Base-by-base conservation (phyloP, 2,797 vertebrate genomes). In the Chelon labrosus region DNA sequence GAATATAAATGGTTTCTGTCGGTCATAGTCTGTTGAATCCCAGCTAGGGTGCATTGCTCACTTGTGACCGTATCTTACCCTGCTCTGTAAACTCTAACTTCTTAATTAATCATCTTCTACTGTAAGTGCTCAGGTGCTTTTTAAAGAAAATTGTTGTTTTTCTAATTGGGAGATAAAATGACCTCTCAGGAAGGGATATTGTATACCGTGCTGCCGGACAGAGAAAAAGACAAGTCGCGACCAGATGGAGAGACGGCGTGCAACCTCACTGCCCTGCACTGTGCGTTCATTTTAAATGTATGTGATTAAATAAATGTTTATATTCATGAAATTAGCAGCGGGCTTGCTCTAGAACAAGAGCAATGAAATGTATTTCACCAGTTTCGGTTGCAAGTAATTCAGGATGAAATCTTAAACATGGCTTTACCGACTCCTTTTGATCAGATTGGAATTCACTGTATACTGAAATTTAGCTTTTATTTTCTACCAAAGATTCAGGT, bases 51-150 rank as follows among this genome's bases (percentile, higher is more conserved):
- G 11, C 50, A 44, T 47, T 73, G 51, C 64, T 37, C 52, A 20
- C 81, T 66, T 71, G 17, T 49, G 37, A 64, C 7, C 42, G 54
- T 22, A 44, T 77, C 31, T 60, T 65, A 63, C 41, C 73, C 69
- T 78, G 62, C 77, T 27, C 66, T 71, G 57, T 70, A 72, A 42
- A 78, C 65, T 77, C 52, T 60, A 71, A 84, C 85, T 82, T 84
- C 5, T 51, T 85, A 62, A 51, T 86, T 76, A 16, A 70, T 77
- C 85, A 50, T 77, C 44, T 85, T 75, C 0, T 16, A 84, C 64
- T 88, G 68, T 58, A 80, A 79, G 76, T 77, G 85, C 92, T 92
- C 88, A 88, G 88, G 87, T 91, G 71, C 86, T 85, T 88, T 86
- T 85, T 82, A 39, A 65, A 77, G 63, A 75, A 74, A 73, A 73